phyloP scores from a whole-genome alignment of 2,113 vertebrate genomes.

The Neodon shergylaensis region DNA sequence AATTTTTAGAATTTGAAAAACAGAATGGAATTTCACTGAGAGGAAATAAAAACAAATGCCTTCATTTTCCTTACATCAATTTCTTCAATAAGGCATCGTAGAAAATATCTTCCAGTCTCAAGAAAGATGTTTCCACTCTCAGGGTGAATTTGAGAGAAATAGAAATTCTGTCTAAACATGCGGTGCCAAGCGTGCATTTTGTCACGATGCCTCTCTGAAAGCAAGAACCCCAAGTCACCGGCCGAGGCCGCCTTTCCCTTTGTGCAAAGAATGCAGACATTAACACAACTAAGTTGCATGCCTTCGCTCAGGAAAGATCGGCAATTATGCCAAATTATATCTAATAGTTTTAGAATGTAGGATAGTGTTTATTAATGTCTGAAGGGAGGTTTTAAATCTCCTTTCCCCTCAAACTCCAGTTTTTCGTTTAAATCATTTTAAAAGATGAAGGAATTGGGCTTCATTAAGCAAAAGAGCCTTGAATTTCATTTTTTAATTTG shows the following conservation, averaged over 20 bases:
- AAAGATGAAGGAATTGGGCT: conserved; percentile 79
- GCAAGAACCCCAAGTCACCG: neutral
- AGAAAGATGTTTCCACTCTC: neutral
- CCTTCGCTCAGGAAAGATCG: conserved; percentile 70
- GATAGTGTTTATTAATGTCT: conserved; percentile 71
- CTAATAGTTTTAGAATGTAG: conserved; percentile 76
- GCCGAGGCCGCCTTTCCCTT: neutral
- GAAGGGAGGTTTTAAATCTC: conserved; percentile 73
- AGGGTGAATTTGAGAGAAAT: conserved; percentile 40
- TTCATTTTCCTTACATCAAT: conserved; percentile 28
- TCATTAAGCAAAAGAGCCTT: conserved; percentile 68
- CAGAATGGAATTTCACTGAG: conserved; percentile 35
- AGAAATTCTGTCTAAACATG: neutral
- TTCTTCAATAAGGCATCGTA: neutral
- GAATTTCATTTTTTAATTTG: conserved; percentile 74
- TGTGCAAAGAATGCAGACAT: conserved; percentile 39
- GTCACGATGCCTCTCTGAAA: neutral
- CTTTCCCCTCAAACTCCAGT: conserved; percentile 24
- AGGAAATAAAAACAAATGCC: conserved; percentile 47
- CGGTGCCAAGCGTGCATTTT: neutral
- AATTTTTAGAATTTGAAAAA: conserved; percentile 42
- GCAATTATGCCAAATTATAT: conserved; percentile 73
- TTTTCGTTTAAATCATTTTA: conserved; percentile 74
- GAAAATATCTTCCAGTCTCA: conserved; percentile 37
- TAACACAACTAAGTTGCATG: conserved; percentile 60